A percentile compares a stretch with the other conserved stretches of the same genome.
Evolutionary conservation across 2,797 vertebrate species (phyloP).

Genomic region (Myripristis murdjan): DNA sequence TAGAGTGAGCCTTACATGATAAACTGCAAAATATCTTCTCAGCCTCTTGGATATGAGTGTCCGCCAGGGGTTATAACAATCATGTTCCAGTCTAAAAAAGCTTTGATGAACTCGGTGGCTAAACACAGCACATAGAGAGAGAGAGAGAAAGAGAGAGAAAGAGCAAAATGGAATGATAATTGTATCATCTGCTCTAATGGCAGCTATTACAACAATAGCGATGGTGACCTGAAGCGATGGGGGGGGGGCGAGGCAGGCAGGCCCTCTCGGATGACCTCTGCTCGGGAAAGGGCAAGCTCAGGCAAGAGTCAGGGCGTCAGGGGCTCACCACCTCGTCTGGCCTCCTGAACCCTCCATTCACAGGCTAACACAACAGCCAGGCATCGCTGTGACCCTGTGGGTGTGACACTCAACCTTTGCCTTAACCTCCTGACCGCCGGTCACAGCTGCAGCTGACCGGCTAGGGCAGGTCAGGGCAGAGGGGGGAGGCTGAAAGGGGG

Average conservation of each 20-base stretch:
- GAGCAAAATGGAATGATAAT: slow-evolving; percentile 75
- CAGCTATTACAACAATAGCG: slow-evolving; percentile 76
- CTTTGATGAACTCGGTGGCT: slow-evolving; percentile 74
- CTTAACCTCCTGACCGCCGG: slow-evolving; percentile 84
- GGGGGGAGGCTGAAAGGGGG: slow-evolving; percentile 46
- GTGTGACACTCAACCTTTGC: slow-evolving; percentile 89
- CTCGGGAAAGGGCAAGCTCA: slow-evolving; percentile 76
- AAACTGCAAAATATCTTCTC: not conserved
- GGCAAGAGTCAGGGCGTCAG: slow-evolving; percentile 76
- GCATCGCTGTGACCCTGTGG: slow-evolving; percentile 83
- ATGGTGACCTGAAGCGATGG: slow-evolving; percentile 68
- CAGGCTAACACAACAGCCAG: slow-evolving; percentile 79
- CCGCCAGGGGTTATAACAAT: slow-evolving; percentile 69
- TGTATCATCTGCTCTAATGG: slow-evolving; percentile 80
- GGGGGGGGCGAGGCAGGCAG: slow-evolving; percentile 41
- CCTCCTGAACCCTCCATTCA: slow-evolving; percentile 84
- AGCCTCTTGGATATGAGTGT: slow-evolving; percentile 61
- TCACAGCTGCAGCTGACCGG: slow-evolving; percentile 83
- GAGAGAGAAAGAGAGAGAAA: slow-evolving; percentile 18
- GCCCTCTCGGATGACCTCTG: slow-evolving; percentile 71
- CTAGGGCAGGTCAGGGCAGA: slow-evolving; percentile 59
- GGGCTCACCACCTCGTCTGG: slow-evolving; percentile 75
- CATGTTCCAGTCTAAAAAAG: slow-evolving; percentile 55
- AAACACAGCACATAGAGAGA: slow-evolving; percentile 57
- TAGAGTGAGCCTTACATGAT: not conserved